Evolutionary conservation across 2,797 vertebrate genomes (phyloP).

Genomic region (Lepus oiostolus): DNA sequence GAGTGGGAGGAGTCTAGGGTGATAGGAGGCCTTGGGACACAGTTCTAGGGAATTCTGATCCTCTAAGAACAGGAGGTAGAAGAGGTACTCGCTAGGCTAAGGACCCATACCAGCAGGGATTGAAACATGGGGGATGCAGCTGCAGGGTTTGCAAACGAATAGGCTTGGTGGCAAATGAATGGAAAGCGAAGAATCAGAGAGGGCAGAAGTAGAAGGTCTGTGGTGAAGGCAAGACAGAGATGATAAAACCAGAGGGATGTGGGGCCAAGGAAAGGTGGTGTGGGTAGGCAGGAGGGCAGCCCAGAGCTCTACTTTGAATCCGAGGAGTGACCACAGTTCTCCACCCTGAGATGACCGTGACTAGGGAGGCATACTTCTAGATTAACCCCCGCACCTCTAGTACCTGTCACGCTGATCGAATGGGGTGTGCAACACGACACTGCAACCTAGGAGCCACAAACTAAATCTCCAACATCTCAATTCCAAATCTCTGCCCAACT

Average conservation of each 20-base stretch:
- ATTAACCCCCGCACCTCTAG: not conserved
- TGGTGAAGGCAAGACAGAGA: not conserved
- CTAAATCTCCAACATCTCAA: not conserved
- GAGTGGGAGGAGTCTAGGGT: not conserved
- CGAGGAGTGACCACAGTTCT: not conserved
- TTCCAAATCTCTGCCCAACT: not conserved
- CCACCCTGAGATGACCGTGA: not conserved
- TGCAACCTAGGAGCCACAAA: constrained; percentile 42
- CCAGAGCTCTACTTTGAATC: not conserved
- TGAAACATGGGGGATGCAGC: not conserved
- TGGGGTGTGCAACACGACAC: not conserved
- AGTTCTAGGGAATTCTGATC: not conserved
- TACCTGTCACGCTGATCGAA: not conserved
- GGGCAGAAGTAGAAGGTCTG: not conserved
- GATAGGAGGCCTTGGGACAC: not conserved
- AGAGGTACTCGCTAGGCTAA: not conserved
- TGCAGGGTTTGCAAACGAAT: not conserved
- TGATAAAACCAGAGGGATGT: not conserved
- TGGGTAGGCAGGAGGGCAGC: not conserved
- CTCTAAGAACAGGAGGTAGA: not conserved
- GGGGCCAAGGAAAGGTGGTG: not conserved
- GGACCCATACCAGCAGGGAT: no score
- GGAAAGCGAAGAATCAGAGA: not conserved
- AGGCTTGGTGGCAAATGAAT: not conserved
- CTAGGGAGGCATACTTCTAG: not conserved